Conservation (phyloP, 2,113 vertebrate genomes). For the Orcinus orca region DNA sequence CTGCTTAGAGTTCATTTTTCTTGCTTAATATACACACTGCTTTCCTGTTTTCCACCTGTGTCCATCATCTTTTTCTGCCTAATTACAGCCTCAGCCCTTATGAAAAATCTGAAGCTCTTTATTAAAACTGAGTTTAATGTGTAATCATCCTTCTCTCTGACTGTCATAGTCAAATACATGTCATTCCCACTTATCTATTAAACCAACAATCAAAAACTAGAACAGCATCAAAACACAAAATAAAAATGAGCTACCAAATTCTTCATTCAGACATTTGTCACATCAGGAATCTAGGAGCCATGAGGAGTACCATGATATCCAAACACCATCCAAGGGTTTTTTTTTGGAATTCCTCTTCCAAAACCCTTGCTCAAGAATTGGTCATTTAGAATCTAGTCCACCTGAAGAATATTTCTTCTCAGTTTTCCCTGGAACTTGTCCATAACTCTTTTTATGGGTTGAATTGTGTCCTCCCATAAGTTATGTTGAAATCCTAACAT, state of each 20-base stretch:
- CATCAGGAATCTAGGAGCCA: not conserved
- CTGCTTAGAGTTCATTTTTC: not conserved
- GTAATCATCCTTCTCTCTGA: not conserved
- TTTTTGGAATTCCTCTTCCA: not conserved
- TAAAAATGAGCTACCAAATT: not conserved
- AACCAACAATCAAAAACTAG: not conserved
- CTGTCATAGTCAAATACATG: not conserved
- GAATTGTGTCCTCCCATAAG: not conserved
- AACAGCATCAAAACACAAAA: not conserved
- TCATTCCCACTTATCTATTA: not conserved
- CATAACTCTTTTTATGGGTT: not conserved
- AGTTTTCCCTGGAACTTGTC: not conserved
- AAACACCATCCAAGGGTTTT: not conserved
- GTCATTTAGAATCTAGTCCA: not conserved
- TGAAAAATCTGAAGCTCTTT: not conserved
- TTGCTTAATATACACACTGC: not conserved
- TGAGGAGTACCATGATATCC: not conserved
- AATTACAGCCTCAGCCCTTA: not conserved
- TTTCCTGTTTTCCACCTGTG: not conserved
- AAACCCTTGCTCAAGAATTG: not conserved
- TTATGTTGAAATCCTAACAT: not conserved
- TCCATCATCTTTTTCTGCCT: not conserved
- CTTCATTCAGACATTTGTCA: not conserved
- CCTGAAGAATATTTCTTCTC: not conserved
- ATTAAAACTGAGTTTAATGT: not conserved